Evolutionary conservation across 2,888 invertebrate species (phyloP).

Genomic region (Pseudococcus jackbeardsleyi): DNA sequence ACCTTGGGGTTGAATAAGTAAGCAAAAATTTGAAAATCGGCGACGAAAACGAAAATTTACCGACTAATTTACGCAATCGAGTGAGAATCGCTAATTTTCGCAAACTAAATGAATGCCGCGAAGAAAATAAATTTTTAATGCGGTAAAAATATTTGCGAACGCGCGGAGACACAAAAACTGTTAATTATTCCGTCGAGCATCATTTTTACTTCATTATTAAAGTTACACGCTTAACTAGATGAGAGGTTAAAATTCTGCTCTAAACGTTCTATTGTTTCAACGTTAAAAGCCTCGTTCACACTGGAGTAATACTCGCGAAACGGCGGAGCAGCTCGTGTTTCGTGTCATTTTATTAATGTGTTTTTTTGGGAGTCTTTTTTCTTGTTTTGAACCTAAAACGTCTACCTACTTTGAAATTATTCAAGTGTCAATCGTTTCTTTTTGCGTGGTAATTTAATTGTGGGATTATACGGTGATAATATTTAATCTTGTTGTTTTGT

Average conservation of each 20-base stretch:
- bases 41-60: constrained; percentile 3
- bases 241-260: constrained; percentile 4
- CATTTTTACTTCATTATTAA: constrained; percentile 32
- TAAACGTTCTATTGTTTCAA: constrained; percentile 8
- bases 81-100: constrained; percentile 14
- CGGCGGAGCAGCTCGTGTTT: background rate
- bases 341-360: background rate
- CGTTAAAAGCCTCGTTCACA: constrained; percentile 17
- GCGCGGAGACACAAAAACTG: constrained; percentile 12
- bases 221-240: constrained; percentile 24
- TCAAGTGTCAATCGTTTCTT: background rate
- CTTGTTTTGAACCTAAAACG: background rate
- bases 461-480: background rate
- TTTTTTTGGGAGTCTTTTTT: background rate
- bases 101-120: constrained; percentile 14
- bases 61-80: constrained; percentile 14
- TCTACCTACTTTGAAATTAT: background rate
- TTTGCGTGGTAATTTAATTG: background rate
- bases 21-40: background rate
- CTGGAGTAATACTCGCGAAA: background rate
- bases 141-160: constrained; percentile 28
- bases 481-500: background rate
- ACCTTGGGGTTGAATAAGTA: background rate
- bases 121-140: constrained; percentile 32
- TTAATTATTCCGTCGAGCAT: constrained; percentile 26